These are phyloP conservation scores for Euspilapteryx auroguttella DNA, from an alignment of 2,888 invertebrate species.

Conservation along the genomic window DNA sequence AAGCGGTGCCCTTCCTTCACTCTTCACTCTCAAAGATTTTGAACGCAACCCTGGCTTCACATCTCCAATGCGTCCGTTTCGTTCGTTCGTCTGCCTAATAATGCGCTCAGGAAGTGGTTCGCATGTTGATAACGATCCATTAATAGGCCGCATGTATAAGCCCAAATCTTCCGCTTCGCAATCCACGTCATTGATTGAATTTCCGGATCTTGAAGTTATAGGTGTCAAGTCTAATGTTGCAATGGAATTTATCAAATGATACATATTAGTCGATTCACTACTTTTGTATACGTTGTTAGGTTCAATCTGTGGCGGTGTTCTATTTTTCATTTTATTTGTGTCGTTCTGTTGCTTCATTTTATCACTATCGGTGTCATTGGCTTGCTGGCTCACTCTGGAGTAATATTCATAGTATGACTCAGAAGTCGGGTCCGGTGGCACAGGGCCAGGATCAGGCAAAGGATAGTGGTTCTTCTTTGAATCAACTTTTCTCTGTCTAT, in stretches of 20 bases:
- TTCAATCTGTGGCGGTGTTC: constrained; percentile 7
- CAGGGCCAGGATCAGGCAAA: constrained; percentile 46
- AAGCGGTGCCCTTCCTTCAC: constrained; percentile 48
- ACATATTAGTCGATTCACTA: constrained; percentile 33
- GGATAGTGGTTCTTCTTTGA: constrained; percentile 40
- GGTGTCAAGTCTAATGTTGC: constrained; percentile 43
- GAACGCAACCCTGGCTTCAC: constrained; percentile 51
- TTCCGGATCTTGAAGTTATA: constrained; percentile 34
- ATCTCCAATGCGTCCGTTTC: constrained; percentile 42
- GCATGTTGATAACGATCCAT: constrained; percentile 45
- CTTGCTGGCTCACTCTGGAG: constrained; percentile 52
- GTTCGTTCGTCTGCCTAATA: constrained; percentile 32
- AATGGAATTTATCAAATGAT: constrained; percentile 49
- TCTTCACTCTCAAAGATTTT: constrained; percentile 54
- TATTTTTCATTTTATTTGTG: constrained; percentile 29
- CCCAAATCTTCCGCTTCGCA: constrained; percentile 48
- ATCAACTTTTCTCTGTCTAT: constrained; percentile 48
- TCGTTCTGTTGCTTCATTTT: constrained; percentile 42
- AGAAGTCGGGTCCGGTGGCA: constrained; percentile 44
- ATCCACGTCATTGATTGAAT: constrained; percentile 30
- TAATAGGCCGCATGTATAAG: constrained; percentile 47
- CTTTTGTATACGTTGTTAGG: constrained; percentile 12
- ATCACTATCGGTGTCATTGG: constrained; percentile 50
- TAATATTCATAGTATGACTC: constrained; percentile 57
- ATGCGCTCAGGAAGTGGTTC: constrained; percentile 44